Evolutionary conservation across 35 echinoderm and acorn worm species (phyloP), one percentile per base, ranked within the genome.

Genomic region (Apostichopus parvimensis): DNA sequence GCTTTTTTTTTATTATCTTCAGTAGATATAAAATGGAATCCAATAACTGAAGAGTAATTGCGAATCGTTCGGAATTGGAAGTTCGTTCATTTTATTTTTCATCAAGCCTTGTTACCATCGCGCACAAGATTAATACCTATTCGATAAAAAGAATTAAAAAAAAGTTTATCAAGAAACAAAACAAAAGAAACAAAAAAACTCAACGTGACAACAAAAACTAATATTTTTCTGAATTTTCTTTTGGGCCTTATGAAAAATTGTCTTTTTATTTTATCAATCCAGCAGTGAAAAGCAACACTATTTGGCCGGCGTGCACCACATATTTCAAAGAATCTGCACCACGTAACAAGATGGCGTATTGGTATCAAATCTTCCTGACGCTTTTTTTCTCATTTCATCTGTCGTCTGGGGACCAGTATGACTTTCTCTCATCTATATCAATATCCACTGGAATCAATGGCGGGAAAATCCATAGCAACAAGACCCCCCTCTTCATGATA

Each of bases 401-500:
- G 64, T 68, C 64, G 64, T 45, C 34, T 45, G 34, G 34, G 3
- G 34, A 45, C 34, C 34, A 18, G 24, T 82, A 82, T 55, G 85
- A 87, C 64, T 87, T 87, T 71, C 57, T 87, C 20, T 22, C 18
- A 18, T 10, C 59, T 26, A 87, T 87, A 9, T 24, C 85, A 11
- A 71, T 66, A 68, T 62, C 85, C 4, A 65, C 15, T 87, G 85
- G 85, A 15, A 71, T 66, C 64, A 87, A 87, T 52, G 85, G 18
- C 54, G 57, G 57, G 4, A 56, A 56, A 21, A 14, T 5, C 6
- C n/a, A 26, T 21, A 71, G 14, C 12, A 20, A 22, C 52, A 87
- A 87, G 57, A 90, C 88, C 26, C 73, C 88, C 28, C 71, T 90
- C 14, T 90, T 53, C 73, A 90, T 90, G 6, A 77, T 90, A 56